phyloP scores from a whole-genome alignment of 2,113 vertebrate species.

The Carassius carassius region DNA sequence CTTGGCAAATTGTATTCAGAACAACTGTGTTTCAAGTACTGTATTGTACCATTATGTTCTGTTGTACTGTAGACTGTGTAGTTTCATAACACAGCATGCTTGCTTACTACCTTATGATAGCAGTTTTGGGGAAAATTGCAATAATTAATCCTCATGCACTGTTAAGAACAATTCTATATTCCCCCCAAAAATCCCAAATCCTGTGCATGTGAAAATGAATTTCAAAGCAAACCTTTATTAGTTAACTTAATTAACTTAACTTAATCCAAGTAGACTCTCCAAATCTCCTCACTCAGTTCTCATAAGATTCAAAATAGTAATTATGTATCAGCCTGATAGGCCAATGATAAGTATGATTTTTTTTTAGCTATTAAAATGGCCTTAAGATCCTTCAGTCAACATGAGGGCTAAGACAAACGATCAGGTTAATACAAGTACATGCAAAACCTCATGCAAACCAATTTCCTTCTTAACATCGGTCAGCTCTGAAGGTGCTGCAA shows the following conservation, averaged over 20 bases:
- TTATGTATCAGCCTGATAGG: neutral
- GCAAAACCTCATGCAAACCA: neutral
- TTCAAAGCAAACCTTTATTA: neutral
- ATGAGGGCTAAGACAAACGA: neutral
- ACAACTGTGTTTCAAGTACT: conserved; percentile 21
- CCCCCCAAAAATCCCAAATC: neutral
- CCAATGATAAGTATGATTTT: neutral
- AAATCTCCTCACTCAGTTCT: neutral
- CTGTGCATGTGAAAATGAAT: neutral
- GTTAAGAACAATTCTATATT: neutral
- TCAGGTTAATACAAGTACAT: neutral
- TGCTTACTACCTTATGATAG: neutral
- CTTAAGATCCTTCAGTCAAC: neutral
- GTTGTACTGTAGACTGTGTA: neutral
- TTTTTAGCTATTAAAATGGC: neutral
- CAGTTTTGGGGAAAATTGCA: neutral
- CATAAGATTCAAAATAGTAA: neutral
- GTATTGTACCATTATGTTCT: neutral
- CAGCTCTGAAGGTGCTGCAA: conserved; percentile 80
- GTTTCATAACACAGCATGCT: neutral
- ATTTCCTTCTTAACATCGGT: neutral
- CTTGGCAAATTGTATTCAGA: conserved; percentile 9
- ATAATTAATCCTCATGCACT: neutral
- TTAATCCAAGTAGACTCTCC: too few species aligned
- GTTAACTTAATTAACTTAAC: neutral